phyloP scores from a whole-genome alignment of 2,797 vertebrate species.

The Clarias pachynema region DNA sequence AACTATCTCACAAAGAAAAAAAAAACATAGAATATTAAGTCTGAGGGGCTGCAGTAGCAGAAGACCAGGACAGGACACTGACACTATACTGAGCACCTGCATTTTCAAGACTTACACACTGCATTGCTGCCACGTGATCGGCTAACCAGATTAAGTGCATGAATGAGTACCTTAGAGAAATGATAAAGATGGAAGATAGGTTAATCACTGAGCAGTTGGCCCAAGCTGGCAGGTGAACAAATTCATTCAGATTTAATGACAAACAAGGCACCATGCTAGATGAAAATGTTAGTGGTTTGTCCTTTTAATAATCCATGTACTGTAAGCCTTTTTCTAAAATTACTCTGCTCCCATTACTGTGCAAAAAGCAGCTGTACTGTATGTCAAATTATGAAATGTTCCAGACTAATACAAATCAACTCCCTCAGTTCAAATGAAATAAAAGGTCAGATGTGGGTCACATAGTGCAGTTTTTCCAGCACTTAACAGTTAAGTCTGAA shows the following conservation, averaged over 20 bases:
- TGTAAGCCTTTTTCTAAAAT: conserved; percentile 20
- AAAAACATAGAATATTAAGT: not conserved
- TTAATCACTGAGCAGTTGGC: not conserved
- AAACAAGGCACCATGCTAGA: conserved; percentile 4
- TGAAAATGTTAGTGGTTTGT: conserved; percentile 35
- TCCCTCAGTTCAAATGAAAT: conserved; percentile 37
- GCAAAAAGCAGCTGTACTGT: conserved; percentile 18
- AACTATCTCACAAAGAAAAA: not conserved
- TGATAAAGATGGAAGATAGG: not conserved
- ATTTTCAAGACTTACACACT: not conserved
- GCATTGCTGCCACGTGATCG: not conserved
- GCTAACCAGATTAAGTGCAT: not conserved
- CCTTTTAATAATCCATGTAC: conserved; percentile 5
- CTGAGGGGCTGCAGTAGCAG: not conserved
- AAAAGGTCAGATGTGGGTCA: conserved; percentile 57
- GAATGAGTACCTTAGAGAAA: not conserved
- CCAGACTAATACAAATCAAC: conserved; percentile 21
- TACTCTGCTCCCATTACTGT: not conserved
- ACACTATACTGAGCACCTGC: not conserved
- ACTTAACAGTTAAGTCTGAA: conserved; percentile 67
- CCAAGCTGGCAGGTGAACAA: conserved; percentile 32
- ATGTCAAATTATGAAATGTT: conserved; percentile 16
- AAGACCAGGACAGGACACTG: not conserved
- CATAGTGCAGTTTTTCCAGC: conserved; percentile 57
- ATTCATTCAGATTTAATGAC: conserved; percentile 27